These are phyloP conservation scores for Cantharis flavilabris DNA, from an alignment of 2,888 invertebrate species.

Conservation along the genomic window DNA sequence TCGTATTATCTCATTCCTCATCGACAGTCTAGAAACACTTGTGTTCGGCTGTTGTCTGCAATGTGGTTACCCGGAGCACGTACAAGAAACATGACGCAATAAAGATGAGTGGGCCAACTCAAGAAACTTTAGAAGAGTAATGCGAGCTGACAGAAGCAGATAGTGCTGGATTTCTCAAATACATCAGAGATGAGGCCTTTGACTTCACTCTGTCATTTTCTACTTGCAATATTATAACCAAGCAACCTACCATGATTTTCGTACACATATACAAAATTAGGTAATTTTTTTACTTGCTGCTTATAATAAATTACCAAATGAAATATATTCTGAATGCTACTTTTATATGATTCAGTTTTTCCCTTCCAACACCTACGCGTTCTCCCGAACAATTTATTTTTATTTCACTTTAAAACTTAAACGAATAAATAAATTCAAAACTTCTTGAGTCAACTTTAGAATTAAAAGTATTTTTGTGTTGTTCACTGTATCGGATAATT, in stretches of 20 bases:
- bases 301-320: neutral
- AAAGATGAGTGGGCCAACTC: constrained; percentile 47
- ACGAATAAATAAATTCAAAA: neutral
- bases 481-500: neutral
- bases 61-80: constrained; percentile 44
- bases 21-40: constrained; percentile 40
- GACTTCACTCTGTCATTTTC: constrained; percentile 26
- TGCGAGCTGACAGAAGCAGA: constrained; percentile 39
- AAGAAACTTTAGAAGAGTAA: constrained; percentile 35
- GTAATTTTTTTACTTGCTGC: constrained; percentile 3
- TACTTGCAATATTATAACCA: constrained; percentile 13
- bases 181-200: constrained; percentile 27
- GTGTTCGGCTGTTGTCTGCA: constrained; percentile 43
- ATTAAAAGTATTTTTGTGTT: neutral
- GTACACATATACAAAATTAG: constrained; percentile 7
- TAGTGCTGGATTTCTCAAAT: constrained; percentile 34
- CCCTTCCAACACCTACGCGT: neutral
- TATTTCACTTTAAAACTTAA: neutral
- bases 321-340: neutral
- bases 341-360: neutral
- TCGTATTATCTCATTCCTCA: constrained; percentile 41
- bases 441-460: neutral
- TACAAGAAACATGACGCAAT: constrained; percentile 50
- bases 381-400: neutral
- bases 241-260: constrained; percentile 8